phyloP scores from a whole-genome alignment of 2,113 vertebrate species.

The Oplegnathus fasciatus region DNA sequence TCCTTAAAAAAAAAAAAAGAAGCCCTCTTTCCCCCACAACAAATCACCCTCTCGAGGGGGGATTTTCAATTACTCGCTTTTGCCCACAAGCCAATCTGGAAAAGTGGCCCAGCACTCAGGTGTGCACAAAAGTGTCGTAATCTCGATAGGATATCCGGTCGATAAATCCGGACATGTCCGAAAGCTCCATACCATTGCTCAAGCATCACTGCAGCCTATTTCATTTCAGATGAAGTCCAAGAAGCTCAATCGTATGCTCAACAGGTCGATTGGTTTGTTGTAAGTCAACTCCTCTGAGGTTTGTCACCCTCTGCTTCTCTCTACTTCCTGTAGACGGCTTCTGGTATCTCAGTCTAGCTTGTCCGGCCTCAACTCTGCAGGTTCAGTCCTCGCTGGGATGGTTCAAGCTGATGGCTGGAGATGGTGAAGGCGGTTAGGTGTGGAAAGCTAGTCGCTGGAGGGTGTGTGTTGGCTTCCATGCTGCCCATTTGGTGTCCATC shows the following conservation, averaged over 20 bases:
- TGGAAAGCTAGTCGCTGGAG: constrained; percentile 56
- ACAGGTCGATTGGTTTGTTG: constrained; percentile 55
- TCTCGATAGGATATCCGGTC: constrained; percentile 70
- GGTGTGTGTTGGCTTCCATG: constrained; percentile 56
- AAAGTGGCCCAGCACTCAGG: constrained; percentile 61
- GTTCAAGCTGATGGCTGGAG: constrained; percentile 47
- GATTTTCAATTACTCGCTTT: constrained; percentile 76
- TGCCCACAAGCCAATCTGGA: constrained; percentile 71
- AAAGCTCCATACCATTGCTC: constrained; percentile 66
- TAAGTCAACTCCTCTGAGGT: constrained; percentile 45
- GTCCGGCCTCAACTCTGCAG: constrained; percentile 48
- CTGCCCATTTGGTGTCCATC: constrained; percentile 68
- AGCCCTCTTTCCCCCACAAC: constrained; percentile 30
- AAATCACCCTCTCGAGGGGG: constrained; percentile 60
- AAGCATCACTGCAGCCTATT: constrained; percentile 70
- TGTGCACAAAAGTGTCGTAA: constrained; percentile 63
- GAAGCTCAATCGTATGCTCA: constrained; percentile 50
- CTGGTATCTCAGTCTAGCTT: constrained; percentile 10
- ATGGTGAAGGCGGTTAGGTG: constrained; percentile 42
- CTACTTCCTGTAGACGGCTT: constrained; percentile 23
- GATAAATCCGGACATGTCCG: constrained; percentile 74
- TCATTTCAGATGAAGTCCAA: constrained; percentile 60
- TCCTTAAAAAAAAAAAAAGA: constrained; percentile 44
- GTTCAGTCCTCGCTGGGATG: constrained; percentile 23
- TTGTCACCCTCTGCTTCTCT: constrained; percentile 27